A percentile compares a stretch with the other conserved stretches of the same genome.
Evolutionary conservation across 1,140 invertebrate species (phyloP).

Genomic region (Adelges cooleyi): DNA sequence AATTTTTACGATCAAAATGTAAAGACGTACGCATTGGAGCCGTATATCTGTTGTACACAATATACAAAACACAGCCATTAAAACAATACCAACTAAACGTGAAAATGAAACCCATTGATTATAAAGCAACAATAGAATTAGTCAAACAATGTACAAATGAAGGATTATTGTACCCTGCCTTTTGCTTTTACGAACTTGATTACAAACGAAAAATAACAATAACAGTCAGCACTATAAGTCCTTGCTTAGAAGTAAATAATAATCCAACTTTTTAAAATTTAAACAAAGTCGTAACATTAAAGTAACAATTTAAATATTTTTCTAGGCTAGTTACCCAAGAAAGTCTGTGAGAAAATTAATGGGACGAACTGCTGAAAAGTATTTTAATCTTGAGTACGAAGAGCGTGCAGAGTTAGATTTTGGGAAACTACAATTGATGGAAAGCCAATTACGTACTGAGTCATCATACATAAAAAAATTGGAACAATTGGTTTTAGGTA

Average conservation of each 20-base stretch:
- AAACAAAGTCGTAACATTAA: too few species aligned
- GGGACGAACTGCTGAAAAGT: background rate
- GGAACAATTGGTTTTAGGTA: background rate
- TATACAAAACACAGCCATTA: background rate
- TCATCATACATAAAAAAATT: conserved; percentile 3
- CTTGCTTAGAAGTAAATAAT: conserved; percentile 4
- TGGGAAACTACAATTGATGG: background rate
- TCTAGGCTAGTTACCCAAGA: conserved; percentile 13
- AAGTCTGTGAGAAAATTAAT: background rate
- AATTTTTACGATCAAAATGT: conserved; percentile 5
- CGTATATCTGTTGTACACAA: background rate
- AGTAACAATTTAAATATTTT: background rate
- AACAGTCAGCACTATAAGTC: background rate
- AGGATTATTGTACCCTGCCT: background rate
- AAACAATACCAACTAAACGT: background rate
- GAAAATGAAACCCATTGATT: background rate
- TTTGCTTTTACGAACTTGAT: background rate
- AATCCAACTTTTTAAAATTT: too few species aligned
- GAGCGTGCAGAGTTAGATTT: background rate
- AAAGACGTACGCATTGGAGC: background rate
- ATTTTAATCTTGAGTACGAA: background rate
- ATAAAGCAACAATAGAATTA: background rate
- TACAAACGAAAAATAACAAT: background rate
- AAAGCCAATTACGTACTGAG: background rate
- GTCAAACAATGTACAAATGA: background rate